Evolutionary conservation across 2,888 invertebrate genomes (phyloP).

Genomic region (Acanthoscelides obtectus): DNA sequence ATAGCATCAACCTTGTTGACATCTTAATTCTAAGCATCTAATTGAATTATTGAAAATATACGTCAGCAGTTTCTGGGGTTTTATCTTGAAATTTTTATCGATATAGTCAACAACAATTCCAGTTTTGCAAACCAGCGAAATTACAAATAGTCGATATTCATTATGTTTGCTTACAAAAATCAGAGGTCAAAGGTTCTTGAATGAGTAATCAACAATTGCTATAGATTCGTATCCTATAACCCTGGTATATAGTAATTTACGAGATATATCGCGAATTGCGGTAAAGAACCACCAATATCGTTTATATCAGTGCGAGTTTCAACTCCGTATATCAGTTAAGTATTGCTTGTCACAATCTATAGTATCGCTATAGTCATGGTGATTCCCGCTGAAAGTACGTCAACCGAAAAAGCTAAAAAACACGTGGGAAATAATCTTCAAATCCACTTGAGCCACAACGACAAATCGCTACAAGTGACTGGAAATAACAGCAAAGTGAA

Average conservation of each 20-base stretch:
- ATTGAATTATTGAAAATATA: too few species aligned
- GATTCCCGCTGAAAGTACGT: conserved; percentile 14
- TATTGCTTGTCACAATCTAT: neutral
- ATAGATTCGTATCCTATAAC: neutral
- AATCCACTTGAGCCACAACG: conserved; percentile 17
- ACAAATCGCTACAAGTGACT: conserved; percentile 13
- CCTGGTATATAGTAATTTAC: neutral
- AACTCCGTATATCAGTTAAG: neutral
- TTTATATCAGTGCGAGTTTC: neutral
- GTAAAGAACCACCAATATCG: neutral
- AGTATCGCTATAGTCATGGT: conserved; percentile 12
- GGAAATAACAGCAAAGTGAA: conserved; percentile 25
- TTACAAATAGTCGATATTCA: too few species aligned
- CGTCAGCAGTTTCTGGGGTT: too few species aligned
- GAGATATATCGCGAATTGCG: neutral
- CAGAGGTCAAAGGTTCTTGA: too few species aligned
- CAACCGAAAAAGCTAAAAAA: conserved; percentile 11
- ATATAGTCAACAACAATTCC: too few species aligned
- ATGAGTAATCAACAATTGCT: too few species aligned
- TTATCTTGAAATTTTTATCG: too few species aligned
- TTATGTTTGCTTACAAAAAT: too few species aligned
- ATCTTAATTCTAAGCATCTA: too few species aligned
- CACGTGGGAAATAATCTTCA: conserved; percentile 23
- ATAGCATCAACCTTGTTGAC: too few species aligned
- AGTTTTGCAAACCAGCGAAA: too few species aligned